Percentiles rank a stretch among this genome's conserved stretches.
These are phyloP conservation scores for Coregonus ussuriensis DNA, from an alignment of 2,797 vertebrate genomes.

Conservation along the genomic window DNA sequence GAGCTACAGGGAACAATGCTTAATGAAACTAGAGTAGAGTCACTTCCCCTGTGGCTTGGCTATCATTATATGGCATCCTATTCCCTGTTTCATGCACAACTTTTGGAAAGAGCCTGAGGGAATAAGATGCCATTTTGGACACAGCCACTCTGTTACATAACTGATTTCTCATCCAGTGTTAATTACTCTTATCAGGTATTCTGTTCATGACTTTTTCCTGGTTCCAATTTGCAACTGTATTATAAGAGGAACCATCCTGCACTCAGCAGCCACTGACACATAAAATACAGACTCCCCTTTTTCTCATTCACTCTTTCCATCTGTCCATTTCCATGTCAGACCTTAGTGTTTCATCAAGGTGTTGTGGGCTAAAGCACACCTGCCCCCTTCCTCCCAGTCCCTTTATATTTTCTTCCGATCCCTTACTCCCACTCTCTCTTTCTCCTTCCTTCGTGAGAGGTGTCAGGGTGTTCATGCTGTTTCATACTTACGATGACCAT, in stretches of 20 bases:
- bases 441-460: neutral
- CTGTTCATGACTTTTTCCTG: slow-evolving; percentile 1
- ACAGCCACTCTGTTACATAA: neutral
- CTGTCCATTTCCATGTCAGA: neutral
- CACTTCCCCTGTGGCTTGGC: neutral
- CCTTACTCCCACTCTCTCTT: neutral
- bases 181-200: slow-evolving; percentile 2
- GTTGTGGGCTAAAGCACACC: neutral
- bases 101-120: too few relatives aligned
- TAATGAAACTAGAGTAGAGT: neutral
- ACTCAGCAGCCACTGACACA: neutral
- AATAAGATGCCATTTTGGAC: too few relatives aligned
- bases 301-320: neutral
- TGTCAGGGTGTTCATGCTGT: neutral
- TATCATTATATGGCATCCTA: neutral
- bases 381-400: neutral
- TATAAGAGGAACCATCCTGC: neutral
- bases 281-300: neutral
- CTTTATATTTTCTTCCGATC: neutral
- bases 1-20: neutral
- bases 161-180: slow-evolving; percentile 1
- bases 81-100: too few relatives aligned
- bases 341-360: neutral
- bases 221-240: neutral
- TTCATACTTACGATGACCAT: slow-evolving; percentile 88